Evolutionary conservation across 30 jellyfish, hydroid and myxozoan species (phyloP), one percentile per base, ranked within the genome.

Genomic region (Pelagia noctiluca): DNA sequence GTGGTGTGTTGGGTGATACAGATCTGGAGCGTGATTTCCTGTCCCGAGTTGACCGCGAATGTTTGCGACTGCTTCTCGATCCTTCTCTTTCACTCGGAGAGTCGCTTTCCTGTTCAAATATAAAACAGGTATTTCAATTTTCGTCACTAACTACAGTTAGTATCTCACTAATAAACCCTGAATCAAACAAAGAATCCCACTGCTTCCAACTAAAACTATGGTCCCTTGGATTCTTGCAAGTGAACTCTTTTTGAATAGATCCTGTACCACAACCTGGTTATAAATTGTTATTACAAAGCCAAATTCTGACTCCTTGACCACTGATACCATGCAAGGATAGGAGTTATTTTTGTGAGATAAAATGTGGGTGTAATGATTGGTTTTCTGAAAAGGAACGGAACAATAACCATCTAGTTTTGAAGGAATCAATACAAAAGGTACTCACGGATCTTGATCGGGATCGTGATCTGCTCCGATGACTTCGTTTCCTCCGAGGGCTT

Each of bases 401-500:
- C n/a, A n/a, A n/a, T n/a, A n/a, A n/a, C n/a, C n/a, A n/a, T n/a
- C n/a, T 24, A 19, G 10, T 13, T 18, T 33, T 18, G 23, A 7
- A 0, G n/a, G 11, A 36, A 11, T 16, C 16, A 71, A 28, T 22
- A 16, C 23, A 2, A 22, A 71, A 36, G 21, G 25, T 8, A 60
- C 90, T 63, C 50, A 85, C 96, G n/a, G 42, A 26, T 12, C 57
- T 16, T n/a, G 83, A 71, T 1, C 0, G 52, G 1, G 96, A 87
- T 1, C 0, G 35, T 16, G 96, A 87, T 63, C 90, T 61, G 23
- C 84, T 47, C 2, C 84, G 68, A 48, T 87, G 87, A 35, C 85
- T 47, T 21, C 70, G 47, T 81, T 78, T 87, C 28, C 90, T 47
- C 18, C 79, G 25, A 36, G 96, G 96, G n/a, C 90, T 87, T 23